Conservation (phyloP, 1,140 invertebrate genomes). For the Bombyx mori region DNA sequence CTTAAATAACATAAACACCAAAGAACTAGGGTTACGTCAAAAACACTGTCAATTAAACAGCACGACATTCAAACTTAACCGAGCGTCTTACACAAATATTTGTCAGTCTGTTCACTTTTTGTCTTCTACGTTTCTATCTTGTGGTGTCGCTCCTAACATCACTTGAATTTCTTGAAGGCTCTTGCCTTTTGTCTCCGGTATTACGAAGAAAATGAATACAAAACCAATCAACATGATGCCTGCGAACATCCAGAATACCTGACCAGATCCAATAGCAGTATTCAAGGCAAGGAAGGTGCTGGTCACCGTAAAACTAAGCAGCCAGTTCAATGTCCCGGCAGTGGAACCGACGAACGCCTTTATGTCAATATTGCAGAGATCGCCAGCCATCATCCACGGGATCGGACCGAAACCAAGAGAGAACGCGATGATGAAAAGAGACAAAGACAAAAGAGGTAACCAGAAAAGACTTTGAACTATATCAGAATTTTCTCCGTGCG, state of each 20-base stretch:
- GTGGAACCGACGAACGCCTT: slow-evolving; percentile 83
- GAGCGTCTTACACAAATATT: slow-evolving; percentile 36
- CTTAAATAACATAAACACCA: slow-evolving; percentile 24
- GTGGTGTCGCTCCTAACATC: slow-evolving; percentile 65
- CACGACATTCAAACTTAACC: neutral
- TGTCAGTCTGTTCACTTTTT: slow-evolving; percentile 53
- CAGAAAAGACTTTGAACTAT: slow-evolving; percentile 73
- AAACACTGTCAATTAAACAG: neutral
- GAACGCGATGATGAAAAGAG: slow-evolving; percentile 84
- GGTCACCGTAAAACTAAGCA: slow-evolving; percentile 85
- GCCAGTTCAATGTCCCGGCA: slow-evolving; percentile 83
- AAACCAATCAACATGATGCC: slow-evolving; percentile 78
- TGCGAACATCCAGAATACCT: slow-evolving; percentile 87
- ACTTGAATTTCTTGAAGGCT: slow-evolving; percentile 86
- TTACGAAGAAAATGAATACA: slow-evolving; percentile 82
- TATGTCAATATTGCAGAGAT: slow-evolving; percentile 81
- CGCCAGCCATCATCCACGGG: slow-evolving; percentile 85
- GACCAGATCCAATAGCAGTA: slow-evolving; percentile 70
- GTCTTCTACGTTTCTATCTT: slow-evolving; percentile 27
- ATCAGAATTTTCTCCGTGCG: slow-evolving; percentile 60
- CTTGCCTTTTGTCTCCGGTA: slow-evolving; percentile 94
- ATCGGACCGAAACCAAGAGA: slow-evolving; percentile 85
- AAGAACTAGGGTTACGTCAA: slow-evolving; percentile 15
- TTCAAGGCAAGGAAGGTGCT: slow-evolving; percentile 80
- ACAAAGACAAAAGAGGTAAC: slow-evolving; percentile 80